These are phyloP conservation scores for Cottus gobio DNA, from an alignment of 2,113 vertebrate genomes.

Conservation along the genomic window DNA sequence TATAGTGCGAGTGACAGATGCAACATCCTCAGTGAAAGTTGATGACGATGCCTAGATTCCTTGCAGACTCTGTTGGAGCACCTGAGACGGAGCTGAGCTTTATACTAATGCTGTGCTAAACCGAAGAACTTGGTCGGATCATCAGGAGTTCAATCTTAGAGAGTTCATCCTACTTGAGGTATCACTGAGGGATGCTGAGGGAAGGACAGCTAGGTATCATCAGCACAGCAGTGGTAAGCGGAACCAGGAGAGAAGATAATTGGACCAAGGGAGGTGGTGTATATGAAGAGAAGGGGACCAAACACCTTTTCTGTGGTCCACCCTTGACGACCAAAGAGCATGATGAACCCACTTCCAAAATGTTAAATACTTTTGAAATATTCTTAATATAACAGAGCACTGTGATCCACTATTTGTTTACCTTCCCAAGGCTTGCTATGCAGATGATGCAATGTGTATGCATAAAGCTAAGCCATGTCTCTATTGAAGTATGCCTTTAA, in stretches of 20 bases:
- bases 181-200: neutral
- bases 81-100: neutral
- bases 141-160: neutral
- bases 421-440: neutral
- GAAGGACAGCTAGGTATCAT: neutral
- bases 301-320: neutral
- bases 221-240: neutral
- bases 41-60: neutral
- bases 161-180: neutral
- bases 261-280: neutral
- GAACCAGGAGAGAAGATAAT: neutral
- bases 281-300: neutral
- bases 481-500: neutral
- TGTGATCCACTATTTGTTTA: neutral
- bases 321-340: neutral
- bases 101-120: neutral
- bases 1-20: neutral
- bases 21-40: neutral
- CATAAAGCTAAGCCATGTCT: neutral
- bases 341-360: neutral
- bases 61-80: neutral
- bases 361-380: neutral
- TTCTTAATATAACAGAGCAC: neutral
- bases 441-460: neutral
- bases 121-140: neutral